Evolutionary conservation across 2,888 invertebrate species (phyloP), one percentile per base, ranked within the genome.

Genomic region (Coelopa pilipes): DNA sequence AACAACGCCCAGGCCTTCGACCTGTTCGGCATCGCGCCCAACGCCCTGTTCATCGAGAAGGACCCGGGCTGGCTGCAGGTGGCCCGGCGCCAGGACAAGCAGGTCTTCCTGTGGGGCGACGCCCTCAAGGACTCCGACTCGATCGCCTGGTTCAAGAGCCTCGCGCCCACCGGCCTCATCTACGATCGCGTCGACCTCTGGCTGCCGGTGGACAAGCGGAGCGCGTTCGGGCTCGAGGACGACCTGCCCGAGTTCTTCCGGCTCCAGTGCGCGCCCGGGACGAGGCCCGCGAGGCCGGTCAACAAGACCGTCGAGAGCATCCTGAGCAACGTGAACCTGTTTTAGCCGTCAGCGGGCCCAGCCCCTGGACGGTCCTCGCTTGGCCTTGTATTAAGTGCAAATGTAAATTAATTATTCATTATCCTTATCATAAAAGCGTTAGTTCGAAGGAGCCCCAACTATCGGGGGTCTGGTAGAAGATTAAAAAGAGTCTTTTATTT

Each of bases 41-140:
- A 97, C 85, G 94, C 96, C 0, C 96, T 97, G 85, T 97, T 97
- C 83, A 89, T 96, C 75, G 90, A 97, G 47, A 88, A 93, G 67
- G 94, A 97, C 87, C 91, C 94, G 0, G 89, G 90, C 5, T 92
- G 94, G 89, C 91, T 92, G n/a, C 76, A 81, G 21, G 86, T 93
- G 67, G 95, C 94, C 0, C 92, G 92, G 74, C 91, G 93, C 78
- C 91, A 92, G 49, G 93, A 94, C 15, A 90, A 98, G 69, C 92
- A 97, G 4, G 91, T 97, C 71, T 97, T 99, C 87, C 95, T 96
- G 79, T 99, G 98, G 98, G 99, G 98, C 19, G 96, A 96, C 76
- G 96, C 96, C 80, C 94, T 96, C 82, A 96, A 97, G 81, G 94
- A 95, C 87, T 92, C 92, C 72, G 91, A 91, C 24, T 94, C 94